Evolutionary conservation across 2,113 vertebrate species (phyloP), one percentile per base, ranked within the genome.

Genomic region (Xiphorhynchus elegans): DNA sequence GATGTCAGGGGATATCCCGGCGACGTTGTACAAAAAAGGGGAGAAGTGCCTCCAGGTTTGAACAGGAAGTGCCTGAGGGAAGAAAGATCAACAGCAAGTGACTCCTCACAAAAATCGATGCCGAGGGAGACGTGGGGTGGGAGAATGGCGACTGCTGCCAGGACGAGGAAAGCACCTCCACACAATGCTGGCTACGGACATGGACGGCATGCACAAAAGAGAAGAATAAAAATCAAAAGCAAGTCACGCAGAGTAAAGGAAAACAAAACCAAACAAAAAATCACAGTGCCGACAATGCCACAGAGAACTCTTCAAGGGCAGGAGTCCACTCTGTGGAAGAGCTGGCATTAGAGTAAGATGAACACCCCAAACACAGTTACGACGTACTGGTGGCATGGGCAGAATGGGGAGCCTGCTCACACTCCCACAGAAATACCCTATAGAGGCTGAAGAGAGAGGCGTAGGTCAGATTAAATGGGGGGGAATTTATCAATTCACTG

Each of bases 1-100:
- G 99, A 99, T 13, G 99, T 99, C 98, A 99, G 96, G 75, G 99
- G 99, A 96, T 99, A 99, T 95, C 99, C 99, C 2, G 99, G 99
- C 13, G 99, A 99, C 0, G 99, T 98, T 39, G 99, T 99, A 98
- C 99, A 99, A 98, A 99, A 99, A 97, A 99, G 98, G 6, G 99
- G 99, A 75, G 99, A 99, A 49, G 99, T 99, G 87, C 99, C 99
- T 91, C 99, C 99, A 6, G 99, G 99, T 98, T 99, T 99, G 98
- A 99, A 99, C 70, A 99, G 98, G 98, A 99, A 99, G 97, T 99
- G 99, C 98, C 99, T 99, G 98, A 31, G 91, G 97, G 84, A 62
- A 78, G 90, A 98, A 97, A 98, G 95, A 97, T 47, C 49, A 81
- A 79, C 7, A 90, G 78, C 68, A 81, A 90, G 74, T 81, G 73